Percentiles rank a stretch among this genome's conserved stretches.
These are phyloP conservation scores for Choristoneura fumiferana DNA, from an alignment of 1,140 invertebrate genomes.

Conservation along the genomic window DNA sequence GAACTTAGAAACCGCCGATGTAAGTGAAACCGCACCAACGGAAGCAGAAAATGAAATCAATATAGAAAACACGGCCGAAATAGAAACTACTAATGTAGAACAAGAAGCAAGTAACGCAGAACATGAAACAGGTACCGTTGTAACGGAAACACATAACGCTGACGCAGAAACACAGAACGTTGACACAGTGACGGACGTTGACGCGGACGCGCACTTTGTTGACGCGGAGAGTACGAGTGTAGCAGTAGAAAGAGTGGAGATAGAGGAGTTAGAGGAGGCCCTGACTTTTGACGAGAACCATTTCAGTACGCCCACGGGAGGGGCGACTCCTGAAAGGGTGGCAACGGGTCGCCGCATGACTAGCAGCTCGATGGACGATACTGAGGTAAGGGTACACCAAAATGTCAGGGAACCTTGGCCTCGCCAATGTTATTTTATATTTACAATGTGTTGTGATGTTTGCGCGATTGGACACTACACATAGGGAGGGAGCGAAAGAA, in stretches of 20 bases:
- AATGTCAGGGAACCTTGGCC: slow-evolving; percentile 26
- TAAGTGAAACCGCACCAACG: slow-evolving; percentile 7
- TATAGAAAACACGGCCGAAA: not conserved
- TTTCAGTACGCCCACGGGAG: slow-evolving; percentile 67
- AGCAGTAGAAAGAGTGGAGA: not conserved
- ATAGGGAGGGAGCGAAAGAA: too few relatives aligned
- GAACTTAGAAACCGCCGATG: slow-evolving; percentile 4
- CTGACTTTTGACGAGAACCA: slow-evolving; percentile 73
- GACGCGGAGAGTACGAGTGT: not conserved
- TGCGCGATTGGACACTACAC: too few relatives aligned
- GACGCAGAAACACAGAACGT: not conserved
- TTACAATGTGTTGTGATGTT: too few relatives aligned
- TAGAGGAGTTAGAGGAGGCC: slow-evolving; percentile 24
- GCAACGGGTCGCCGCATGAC: slow-evolving; percentile 38
- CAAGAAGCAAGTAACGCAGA: not conserved
- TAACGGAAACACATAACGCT: slow-evolving; percentile 7
- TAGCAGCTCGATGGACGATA: slow-evolving; percentile 53
- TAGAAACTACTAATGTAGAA: not conserved
- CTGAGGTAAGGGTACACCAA: slow-evolving; percentile 75
- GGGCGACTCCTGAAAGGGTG: slow-evolving; percentile 45
- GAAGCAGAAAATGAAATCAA: slow-evolving; percentile 9
- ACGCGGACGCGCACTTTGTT: not conserved
- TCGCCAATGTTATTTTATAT: too few relatives aligned
- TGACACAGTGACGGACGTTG: slow-evolving; percentile 15
- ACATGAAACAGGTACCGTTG: slow-evolving; percentile 4